phyloP scores from a whole-genome alignment of 2,113 vertebrate species.

The Cichladusa arquata region DNA sequence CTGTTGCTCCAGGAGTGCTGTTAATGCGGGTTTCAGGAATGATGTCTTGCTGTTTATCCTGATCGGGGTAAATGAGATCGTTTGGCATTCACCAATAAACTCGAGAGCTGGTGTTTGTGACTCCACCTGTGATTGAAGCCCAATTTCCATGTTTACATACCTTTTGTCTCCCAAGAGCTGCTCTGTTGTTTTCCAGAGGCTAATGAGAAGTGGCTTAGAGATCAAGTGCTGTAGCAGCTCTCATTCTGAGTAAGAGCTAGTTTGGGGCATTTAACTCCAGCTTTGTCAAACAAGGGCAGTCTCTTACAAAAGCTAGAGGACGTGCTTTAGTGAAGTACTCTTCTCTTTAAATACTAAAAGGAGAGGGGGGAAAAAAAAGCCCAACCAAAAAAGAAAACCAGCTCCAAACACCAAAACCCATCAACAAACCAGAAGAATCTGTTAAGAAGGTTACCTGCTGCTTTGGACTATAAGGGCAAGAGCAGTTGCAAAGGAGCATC shows the following conservation, averaged over 20 bases:
- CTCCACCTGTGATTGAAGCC: neutral
- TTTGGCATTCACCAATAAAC: constrained; percentile 25
- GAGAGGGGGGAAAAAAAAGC: accelerated
- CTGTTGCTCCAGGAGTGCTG: constrained; percentile 11
- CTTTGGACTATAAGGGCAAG: neutral
- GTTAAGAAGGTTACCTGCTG: neutral
- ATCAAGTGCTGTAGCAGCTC: constrained; percentile 20
- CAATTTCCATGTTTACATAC: neutral
- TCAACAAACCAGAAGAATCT: neutral
- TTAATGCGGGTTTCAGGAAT: neutral
- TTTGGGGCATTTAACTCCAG: constrained; percentile 8
- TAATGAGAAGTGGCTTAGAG: constrained; percentile 42
- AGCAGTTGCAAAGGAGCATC: neutral
- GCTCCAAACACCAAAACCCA: neutral
- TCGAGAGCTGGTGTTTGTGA: neutral
- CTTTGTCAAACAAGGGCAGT: constrained; percentile 24
- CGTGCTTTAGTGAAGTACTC: constrained; percentile 13
- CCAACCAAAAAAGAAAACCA: neutral
- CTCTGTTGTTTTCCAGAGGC: neutral
- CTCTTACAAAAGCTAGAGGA: neutral
- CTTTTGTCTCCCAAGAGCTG: neutral
- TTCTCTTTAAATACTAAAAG: neutral
- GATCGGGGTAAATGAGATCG: constrained; percentile 20
- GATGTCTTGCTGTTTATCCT: constrained; percentile 40
- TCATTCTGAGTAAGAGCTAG: neutral